Evolutionary conservation across 2,888 invertebrate species (phyloP).

Genomic region (Agrochola macilenta): DNA sequence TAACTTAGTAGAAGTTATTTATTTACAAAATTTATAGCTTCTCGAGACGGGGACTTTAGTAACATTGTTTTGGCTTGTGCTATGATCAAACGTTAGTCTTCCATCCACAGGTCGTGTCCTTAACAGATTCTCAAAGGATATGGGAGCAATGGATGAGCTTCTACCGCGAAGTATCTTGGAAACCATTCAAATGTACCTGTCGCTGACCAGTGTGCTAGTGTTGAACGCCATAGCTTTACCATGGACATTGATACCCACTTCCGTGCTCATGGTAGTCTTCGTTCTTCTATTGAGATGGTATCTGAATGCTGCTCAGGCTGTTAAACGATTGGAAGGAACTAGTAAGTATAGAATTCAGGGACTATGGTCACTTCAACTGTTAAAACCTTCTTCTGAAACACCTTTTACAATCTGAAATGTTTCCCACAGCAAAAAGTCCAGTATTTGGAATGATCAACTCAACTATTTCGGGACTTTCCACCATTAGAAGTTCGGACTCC

Average conservation of each 20-base stretch:
- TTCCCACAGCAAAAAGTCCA: conserved; percentile 93
- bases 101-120: conserved; percentile 90
- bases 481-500: conserved; percentile 93
- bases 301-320: conserved; percentile 93
- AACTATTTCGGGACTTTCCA: conserved; percentile 93
- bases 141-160: conserved; percentile 94
- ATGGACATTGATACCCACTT: conserved; percentile 85
- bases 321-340: conserved; percentile 93
- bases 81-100: background rate
- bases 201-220: conserved; percentile 80
- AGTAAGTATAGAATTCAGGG: conserved; percentile 83
- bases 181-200: conserved; percentile 89
- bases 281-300: conserved; percentile 92
- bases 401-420: conserved; percentile 20
- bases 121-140: conserved; percentile 96
- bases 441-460: conserved; percentile 95
- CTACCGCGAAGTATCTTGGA: conserved; percentile 92
- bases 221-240: conserved; percentile 84
- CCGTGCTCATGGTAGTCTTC: conserved; percentile 89
- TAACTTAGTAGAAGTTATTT: too few relatives aligned
- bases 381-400: background rate
- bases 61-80: background rate
- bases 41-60: background rate
- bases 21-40: too few relatives aligned
- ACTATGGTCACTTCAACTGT: too few relatives aligned